Percentiles rank a stretch among this genome's conserved stretches.
Evolutionary conservation across 1,140 invertebrate species (phyloP).

Genomic region (Bombus affinis): DNA sequence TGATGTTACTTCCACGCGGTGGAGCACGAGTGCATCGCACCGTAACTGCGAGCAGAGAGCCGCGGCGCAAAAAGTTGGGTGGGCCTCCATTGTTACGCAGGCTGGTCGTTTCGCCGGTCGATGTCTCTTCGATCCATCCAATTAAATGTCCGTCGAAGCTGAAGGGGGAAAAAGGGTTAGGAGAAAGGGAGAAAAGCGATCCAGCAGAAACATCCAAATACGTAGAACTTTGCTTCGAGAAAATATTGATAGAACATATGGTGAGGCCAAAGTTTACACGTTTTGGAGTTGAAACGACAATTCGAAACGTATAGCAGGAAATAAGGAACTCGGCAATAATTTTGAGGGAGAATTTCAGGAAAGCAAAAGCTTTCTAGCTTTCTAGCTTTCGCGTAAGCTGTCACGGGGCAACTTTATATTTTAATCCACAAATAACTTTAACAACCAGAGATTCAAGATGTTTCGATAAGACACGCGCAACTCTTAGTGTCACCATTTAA

Average conservation of each 20-base stretch:
- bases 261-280: not conserved
- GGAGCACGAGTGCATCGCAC: slow-evolving; percentile 21
- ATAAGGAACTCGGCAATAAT: not conserved
- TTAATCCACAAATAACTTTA: no score
- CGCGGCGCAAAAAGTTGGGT: slow-evolving; percentile 44
- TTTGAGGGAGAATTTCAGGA: not conserved
- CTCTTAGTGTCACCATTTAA: no score
- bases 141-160: slow-evolving; percentile 51
- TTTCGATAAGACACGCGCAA: no score
- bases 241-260: not conserved
- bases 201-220: not conserved
- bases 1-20: not conserved
- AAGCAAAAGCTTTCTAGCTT: no score
- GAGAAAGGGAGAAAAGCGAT: slow-evolving; percentile 1
- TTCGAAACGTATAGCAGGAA: not conserved
- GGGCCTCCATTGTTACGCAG: slow-evolving; percentile 47
- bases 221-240: not conserved
- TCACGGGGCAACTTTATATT: no score
- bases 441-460: no score
- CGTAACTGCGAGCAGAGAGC: not conserved
- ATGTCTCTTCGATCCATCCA: slow-evolving; percentile 59
- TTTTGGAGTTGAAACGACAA: not conserved
- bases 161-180: not conserved
- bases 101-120: slow-evolving; percentile 32
- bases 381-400: no score